Base-by-base conservation (phyloP, 2,113 vertebrate genomes). In the Solea solea region DNA sequence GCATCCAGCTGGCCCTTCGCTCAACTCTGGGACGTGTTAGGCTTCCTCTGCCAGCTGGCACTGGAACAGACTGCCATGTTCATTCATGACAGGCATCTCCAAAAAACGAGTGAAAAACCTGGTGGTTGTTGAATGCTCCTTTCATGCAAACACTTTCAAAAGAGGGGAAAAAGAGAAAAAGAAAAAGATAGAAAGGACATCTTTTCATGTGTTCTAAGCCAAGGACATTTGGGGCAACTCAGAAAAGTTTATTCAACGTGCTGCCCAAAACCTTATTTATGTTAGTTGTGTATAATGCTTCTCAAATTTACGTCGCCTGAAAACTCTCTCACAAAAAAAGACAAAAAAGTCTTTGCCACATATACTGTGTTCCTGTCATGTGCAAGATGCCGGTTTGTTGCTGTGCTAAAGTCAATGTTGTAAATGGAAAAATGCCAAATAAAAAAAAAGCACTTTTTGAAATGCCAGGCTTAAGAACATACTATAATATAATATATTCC, bases 11-110 rank as follows among this genome's bases (percentile, higher is more conserved):
- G 88, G 91, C 88, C 86, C 83, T 52, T 72, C 59, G 74, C 73
- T 88, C 83, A 78, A 86, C 85, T 83, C 82, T 71, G 86, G 83
- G 86, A 91, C 70, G 67, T 72, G 82, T 81, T 86, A 67, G 84
- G 82, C 68, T 86, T 90, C 69, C 77, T 70, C 60, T 92, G 91
- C 92, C 89, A 93, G 89, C 87, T 94, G 92, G 92, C 91, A 92
- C 69, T 48, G 74, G 63, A 82, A 87, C 76, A 89, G 81, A 84
- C 75, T 55, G 15, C 87, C 82, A 69, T 89, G 88, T 87, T 89
- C 89, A 83, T 91, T 90, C 88, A 88, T 91, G 89, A 90, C 89
- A 86, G 79, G 63, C 82, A 72, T 83, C 86, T 81, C 85, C 82
- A 62, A 70, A 59, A 88, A 90, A 86, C 82, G 89, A 80, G 83